phyloP scores from a whole-genome alignment of 2,113 vertebrate genomes.

The Lycaon pictus region DNA sequence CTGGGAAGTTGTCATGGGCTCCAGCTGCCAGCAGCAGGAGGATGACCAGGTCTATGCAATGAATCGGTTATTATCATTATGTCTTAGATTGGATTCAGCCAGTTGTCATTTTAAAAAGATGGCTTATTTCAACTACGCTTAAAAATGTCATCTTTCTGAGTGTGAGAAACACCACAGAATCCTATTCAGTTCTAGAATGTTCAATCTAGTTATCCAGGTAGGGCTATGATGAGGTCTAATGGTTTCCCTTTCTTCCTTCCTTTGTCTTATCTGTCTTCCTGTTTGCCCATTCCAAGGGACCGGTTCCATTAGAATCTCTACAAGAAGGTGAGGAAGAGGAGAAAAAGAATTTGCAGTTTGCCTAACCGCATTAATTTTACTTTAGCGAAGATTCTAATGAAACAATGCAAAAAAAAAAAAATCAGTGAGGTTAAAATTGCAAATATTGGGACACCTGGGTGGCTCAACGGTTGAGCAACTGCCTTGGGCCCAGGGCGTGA shows the following conservation, averaged over 20 bases:
- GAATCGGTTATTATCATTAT: not conserved
- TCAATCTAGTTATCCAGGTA: not conserved
- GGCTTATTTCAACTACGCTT: not conserved
- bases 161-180: not conserved
- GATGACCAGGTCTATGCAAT: not conserved
- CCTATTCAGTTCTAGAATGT: not conserved
- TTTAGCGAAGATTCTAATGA: not conserved
- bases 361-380: not conserved
- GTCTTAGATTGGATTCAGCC: not conserved
- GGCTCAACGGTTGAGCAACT: too few relatives aligned
- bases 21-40: not conserved
- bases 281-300: not conserved
- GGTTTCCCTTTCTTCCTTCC: not conserved
- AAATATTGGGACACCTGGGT: not conserved
- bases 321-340: not conserved
- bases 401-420: not conserved
- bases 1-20: constrained; percentile 25
- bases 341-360: not conserved
- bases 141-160: not conserved
- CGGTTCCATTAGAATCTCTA: not conserved
- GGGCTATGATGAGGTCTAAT: not conserved
- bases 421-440: not conserved
- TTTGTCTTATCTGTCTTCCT: not conserved
- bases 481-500: too few relatives aligned
- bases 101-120: not conserved